Percentiles rank a stretch among this genome's conserved stretches.
Conservation (phyloP, 1,140 invertebrate species). For the Agrypnia vestita region DNA sequence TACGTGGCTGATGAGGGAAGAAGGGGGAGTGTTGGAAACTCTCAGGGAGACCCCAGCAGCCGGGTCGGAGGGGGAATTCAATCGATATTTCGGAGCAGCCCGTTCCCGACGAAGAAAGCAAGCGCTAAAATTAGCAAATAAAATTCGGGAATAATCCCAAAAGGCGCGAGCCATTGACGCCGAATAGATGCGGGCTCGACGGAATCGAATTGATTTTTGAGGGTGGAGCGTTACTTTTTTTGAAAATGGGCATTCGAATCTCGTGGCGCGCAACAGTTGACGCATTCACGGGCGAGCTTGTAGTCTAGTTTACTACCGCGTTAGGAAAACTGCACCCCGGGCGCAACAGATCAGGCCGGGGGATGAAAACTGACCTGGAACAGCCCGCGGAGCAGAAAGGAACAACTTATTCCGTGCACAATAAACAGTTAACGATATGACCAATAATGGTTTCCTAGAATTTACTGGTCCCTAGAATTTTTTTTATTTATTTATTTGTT, state of each 20-base stretch:
- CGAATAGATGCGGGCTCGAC: too few relatives aligned
- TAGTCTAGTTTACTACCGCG: not conserved
- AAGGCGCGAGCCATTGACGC: too few relatives aligned
- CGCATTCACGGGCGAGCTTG: constrained; percentile 14
- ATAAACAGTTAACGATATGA: too few relatives aligned
- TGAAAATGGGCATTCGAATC: not conserved
- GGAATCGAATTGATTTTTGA: too few relatives aligned
- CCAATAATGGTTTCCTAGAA: too few relatives aligned
- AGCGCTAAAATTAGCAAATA: too few relatives aligned
- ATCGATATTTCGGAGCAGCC: not conserved
- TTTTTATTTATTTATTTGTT: too few relatives aligned
- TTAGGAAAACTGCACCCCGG: constrained; percentile 1
- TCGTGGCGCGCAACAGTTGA: constrained; percentile 32
- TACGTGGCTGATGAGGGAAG: constrained; percentile 4
- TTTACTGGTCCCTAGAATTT: too few relatives aligned
- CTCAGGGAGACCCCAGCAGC: not conserved
- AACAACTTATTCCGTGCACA: too few relatives aligned
- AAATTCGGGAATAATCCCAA: too few relatives aligned
- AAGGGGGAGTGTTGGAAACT: not conserved
- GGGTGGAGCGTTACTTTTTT: too few relatives aligned
- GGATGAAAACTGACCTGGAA: not conserved
- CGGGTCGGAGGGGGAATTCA: not conserved
- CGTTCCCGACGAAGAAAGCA: not conserved
- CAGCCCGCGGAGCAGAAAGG: not conserved
- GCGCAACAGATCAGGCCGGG: not conserved